Conservation (phyloP, 2,113 vertebrate species). For the Proteles cristata region DNA sequence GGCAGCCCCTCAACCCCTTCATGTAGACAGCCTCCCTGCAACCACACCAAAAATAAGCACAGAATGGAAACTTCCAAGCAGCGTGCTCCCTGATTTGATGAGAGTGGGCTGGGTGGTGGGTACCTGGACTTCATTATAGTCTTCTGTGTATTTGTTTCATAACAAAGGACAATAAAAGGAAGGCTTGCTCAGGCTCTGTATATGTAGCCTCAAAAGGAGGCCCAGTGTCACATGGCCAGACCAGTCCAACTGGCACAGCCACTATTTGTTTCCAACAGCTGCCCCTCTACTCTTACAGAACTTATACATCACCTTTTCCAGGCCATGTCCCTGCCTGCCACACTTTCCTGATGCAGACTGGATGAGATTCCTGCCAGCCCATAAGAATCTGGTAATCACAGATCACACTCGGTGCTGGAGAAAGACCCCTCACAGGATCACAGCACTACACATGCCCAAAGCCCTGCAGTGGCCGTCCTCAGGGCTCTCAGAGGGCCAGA, state of each 20-base stretch:
- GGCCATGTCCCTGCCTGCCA: not conserved
- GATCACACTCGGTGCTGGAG: accelerated
- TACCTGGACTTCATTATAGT: not conserved
- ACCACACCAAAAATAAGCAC: not conserved
- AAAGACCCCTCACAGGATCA: not conserved
- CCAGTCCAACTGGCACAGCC: not conserved
- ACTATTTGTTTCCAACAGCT: not conserved
- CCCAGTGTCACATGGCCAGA: not conserved
- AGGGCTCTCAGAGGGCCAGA: not conserved
- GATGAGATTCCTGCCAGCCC: not conserved
- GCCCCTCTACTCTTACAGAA: not conserved
- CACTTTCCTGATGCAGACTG: not conserved
- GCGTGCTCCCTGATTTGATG: not conserved
- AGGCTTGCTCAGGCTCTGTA: not conserved
- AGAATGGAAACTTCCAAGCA: not conserved
- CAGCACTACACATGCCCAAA: accelerated
- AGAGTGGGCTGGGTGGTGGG: not conserved
- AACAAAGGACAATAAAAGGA: not conserved
- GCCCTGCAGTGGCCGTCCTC: accelerated
- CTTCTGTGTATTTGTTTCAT: not conserved
- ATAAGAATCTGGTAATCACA: not conserved
- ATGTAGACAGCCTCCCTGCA: not conserved
- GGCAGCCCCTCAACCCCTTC: not conserved
- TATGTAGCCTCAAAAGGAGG: not conserved
- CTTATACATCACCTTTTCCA: not conserved